Conservation (phyloP, 2,797 vertebrate species). For the Fistularia tabacaria region DNA sequence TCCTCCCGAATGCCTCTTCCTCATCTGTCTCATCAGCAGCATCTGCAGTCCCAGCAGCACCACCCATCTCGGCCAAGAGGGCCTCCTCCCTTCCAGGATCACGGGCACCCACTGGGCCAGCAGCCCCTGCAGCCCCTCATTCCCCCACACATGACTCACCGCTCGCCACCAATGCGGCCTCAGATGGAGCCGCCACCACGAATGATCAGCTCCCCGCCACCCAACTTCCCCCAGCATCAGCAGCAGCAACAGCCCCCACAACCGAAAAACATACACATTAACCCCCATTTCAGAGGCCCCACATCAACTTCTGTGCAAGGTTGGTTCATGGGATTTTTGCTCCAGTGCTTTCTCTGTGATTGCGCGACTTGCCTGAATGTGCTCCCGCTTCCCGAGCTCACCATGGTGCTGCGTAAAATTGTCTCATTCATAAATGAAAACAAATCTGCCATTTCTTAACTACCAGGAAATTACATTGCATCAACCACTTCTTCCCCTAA, state of each 20-base stretch:
- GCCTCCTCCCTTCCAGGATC: constrained; percentile 74
- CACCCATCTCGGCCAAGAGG: constrained; percentile 75
- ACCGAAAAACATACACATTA: constrained; percentile 98
- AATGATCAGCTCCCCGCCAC: constrained; percentile 82
- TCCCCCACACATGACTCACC: constrained; percentile 83
- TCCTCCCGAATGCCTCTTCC: constrained; percentile 66
- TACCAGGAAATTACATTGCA: constrained; percentile 1
- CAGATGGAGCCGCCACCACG: constrained; percentile 81
- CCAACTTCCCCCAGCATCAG: constrained; percentile 72
- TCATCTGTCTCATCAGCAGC: constrained; percentile 66
- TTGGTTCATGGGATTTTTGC: constrained; percentile 46
- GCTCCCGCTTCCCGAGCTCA: not conserved
- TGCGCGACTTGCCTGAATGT: not conserved
- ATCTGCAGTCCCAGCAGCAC: constrained; percentile 68
- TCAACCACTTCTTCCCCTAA: not conserved
- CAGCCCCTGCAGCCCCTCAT: constrained; percentile 88
- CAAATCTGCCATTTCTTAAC: not conserved
- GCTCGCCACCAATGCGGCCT: constrained; percentile 80
- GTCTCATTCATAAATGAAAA: constrained; percentile 1
- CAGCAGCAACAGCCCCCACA: constrained; percentile 79
- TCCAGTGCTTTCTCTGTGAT: not conserved
- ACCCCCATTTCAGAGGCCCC: constrained; percentile 96
- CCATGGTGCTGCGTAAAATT: not conserved
- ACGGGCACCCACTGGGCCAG: constrained; percentile 65
- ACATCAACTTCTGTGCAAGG: constrained; percentile 89